Evolutionary conservation across 2,113 vertebrate genomes (phyloP), one percentile per base, ranked within the genome.

Genomic region (Mystacornis crossleyi): DNA sequence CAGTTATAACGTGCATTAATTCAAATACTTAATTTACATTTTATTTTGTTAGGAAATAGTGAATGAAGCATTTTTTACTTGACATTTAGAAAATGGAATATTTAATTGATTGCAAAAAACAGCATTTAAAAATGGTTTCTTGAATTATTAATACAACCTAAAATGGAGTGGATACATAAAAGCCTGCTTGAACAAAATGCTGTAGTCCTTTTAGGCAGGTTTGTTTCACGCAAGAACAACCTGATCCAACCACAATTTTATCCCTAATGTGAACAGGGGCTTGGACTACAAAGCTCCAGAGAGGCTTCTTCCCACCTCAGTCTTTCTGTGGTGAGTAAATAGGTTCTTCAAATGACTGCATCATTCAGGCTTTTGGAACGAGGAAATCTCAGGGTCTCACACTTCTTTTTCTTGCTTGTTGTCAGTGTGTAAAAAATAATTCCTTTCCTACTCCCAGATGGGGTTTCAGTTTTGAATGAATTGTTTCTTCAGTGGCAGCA

Each of bases 21-120:
- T 80, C 89, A 62, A 72, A 83, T 58, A 60, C 72, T 75, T 91
- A 65, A 94, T 96, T 93, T 97, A 81, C 89, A 94, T 94, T 91
- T 94, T 78, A 94, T 91, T 97, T 89, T 93, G 77, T 89, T 93
- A 86, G 83, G 77, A 96, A 96, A 89, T 62, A 81, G 91, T 81
- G 85, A 96, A 95, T 71, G 75, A 81, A 93, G 51, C 67, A 18
- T 61, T 86, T 94, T 91, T 89, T 53, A 72, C 86, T 83, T 73
- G 72, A 66, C 55, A 66, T 95, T 95, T 95, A 86, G 67, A 84
- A 94, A 96, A 89, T 36, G 3, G 89, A 70, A 70, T 93, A 89
- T 77, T 66, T 90, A 95, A 81, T 64, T 94, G 96, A 89, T 89
- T 95, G 86, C 86, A 94, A 89, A 96, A 96, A 83, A 2, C 62